Evolutionary conservation across 1,140 invertebrate species (phyloP), one percentile per base, ranked within the genome.

Genomic region (Halictus rubicundus): DNA sequence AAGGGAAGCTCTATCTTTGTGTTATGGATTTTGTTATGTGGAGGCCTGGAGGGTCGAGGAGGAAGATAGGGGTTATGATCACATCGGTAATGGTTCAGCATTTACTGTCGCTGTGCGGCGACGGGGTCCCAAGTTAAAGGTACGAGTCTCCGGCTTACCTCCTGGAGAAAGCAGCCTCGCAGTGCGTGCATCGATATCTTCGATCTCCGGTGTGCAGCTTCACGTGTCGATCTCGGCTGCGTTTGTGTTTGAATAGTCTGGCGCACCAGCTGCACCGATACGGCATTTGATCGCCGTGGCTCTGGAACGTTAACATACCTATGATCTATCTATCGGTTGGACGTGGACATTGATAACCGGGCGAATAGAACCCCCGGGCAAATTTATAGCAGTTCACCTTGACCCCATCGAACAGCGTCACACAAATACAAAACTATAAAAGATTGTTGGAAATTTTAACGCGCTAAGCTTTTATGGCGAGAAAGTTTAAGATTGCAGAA

Each of bases 141-240:
- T 57, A 52, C 14, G 60, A 23, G 59, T 61, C 32, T 21, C 6
- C 6, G 75, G 57, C 91, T 94, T 93, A 98, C 97, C 96, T 98
- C 93, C 98, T 96, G 32, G 97, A 97, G 93, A 99, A 99, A 68
- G 97, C 97, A 21, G 97, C 96, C 88, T 98, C 97, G 91, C 98
- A 99, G 89, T 98, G 96, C 3, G 95, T 94, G 92, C 98, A 99
- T 89, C 97, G 96, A 93, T 98, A 99, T 93, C 98, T 98, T 90
- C 97, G 95, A 92, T 99, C 98, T 5, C 98, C 98, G 3, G 98
- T 98, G 93, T 99, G 98, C 68, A 99, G 94, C 92, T 99, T 99
- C 83, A 98, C 96, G 92, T 99, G 98, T 25, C 98, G 95, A 93
- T 99, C 98, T 68, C 98, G 95, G 78, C 97, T 98, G 21, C 98